Evolutionary conservation across 2,113 vertebrate species (phyloP).

Genomic region (Zapus hudsonius): DNA sequence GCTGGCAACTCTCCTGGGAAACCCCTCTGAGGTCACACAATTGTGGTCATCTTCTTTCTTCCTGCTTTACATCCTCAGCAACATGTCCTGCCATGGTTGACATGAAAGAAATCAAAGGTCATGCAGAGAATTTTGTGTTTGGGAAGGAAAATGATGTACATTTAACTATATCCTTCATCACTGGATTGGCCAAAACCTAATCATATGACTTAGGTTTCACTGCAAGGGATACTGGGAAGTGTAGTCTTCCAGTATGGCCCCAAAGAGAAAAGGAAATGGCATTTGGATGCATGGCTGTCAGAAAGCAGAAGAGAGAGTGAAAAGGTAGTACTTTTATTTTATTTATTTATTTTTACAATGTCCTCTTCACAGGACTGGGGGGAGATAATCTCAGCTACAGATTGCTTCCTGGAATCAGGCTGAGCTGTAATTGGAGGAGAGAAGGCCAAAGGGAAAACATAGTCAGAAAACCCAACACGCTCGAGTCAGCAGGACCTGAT

Average conservation of each 20-base stretch:
- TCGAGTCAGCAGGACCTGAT: slow-evolving; percentile 75
- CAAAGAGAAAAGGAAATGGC: background rate
- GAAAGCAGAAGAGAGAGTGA: slow-evolving; percentile 25
- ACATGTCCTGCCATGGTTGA: background rate
- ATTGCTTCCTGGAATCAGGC: slow-evolving; percentile 57
- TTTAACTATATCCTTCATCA: background rate
- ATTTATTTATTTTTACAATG: slow-evolving; percentile 62
- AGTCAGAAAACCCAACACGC: slow-evolving; percentile 72
- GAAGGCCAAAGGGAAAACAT: slow-evolving; percentile 58
- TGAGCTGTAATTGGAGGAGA: slow-evolving; percentile 54
- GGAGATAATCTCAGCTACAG: slow-evolving; percentile 61
- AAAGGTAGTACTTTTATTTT: slow-evolving; percentile 37
- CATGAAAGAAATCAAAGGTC: background rate
- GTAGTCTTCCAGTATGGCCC: background rate
- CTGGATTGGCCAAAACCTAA: background rate
- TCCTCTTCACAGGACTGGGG: background rate
- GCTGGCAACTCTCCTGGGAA: background rate
- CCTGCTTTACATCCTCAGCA: background rate
- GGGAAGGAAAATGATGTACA: background rate
- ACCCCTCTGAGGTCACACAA: background rate
- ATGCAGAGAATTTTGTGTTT: background rate
- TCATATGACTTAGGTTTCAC: background rate
- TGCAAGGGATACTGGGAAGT: slow-evolving; percentile 32
- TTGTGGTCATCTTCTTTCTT: background rate
- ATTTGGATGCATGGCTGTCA: background rate